These are phyloP conservation scores for Heteropelma amictum DNA, from an alignment of 2,888 invertebrate species.

Conservation along the genomic window DNA sequence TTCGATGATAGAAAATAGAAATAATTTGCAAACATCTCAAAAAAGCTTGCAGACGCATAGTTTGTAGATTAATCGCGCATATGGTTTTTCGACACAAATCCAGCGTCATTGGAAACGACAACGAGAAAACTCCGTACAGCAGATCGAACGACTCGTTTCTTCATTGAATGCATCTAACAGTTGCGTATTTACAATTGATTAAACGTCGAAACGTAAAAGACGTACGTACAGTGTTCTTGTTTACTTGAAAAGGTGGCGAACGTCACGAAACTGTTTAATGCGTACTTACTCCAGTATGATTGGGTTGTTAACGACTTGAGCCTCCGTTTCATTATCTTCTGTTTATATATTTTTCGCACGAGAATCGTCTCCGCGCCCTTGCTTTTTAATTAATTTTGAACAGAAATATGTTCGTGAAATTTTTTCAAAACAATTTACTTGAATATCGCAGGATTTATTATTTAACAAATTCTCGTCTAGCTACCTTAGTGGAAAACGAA, in stretches of 20 bases:
- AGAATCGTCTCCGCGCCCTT: slow-evolving; percentile 22
- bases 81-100: too few relatives aligned
- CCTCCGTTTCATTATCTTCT: slow-evolving; percentile 6
- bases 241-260: not conserved
- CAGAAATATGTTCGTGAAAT: not conserved
- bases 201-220: not conserved
- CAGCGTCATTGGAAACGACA: too few relatives aligned
- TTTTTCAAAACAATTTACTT: too few relatives aligned
- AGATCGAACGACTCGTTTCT: not conserved
- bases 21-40: too few relatives aligned
- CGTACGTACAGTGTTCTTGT: too few relatives aligned
- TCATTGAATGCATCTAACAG: not conserved
- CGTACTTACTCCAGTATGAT: not conserved
- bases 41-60: too few relatives aligned
- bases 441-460: too few relatives aligned
- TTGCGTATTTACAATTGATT: not conserved
- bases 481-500: too few relatives aligned
- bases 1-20: too few relatives aligned
- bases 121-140: too few relatives aligned
- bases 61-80: too few relatives aligned
- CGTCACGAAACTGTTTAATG: not conserved
- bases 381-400: not conserved
- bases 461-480: too few relatives aligned
- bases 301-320: not conserved
- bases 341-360: not conserved